Conservation (phyloP, 2,113 vertebrate genomes). For the Capra hircus region DNA sequence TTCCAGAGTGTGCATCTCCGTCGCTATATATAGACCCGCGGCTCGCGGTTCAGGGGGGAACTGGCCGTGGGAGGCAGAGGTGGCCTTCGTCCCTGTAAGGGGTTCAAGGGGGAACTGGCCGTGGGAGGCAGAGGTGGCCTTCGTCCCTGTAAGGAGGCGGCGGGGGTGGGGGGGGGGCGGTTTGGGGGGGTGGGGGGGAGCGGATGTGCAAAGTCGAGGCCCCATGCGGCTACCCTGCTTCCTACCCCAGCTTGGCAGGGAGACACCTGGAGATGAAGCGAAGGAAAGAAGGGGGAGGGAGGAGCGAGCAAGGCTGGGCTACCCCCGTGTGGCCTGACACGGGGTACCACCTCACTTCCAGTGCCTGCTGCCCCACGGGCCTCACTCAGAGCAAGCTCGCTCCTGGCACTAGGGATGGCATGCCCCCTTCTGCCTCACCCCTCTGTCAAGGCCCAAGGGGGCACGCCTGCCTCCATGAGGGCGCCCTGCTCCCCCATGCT, state of each 20-base stretch:
- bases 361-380: not conserved
- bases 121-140: not conserved
- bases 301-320: not conserved
- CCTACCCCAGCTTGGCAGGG: not conserved
- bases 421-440: not conserved
- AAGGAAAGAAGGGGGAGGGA: not conserved
- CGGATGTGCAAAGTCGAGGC: not conserved
- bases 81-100: not conserved
- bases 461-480: not conserved
- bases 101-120: not conserved
- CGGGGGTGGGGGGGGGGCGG: no score
- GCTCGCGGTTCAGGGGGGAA: not conserved
- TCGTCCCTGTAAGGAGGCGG: no score
- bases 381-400: not conserved
- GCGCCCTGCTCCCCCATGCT: rapidly evolving
- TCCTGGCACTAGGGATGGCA: not conserved
- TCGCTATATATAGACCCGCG: slow-evolving; percentile 67
- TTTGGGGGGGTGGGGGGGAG: no score
- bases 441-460: not conserved
- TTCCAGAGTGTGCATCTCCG: slow-evolving; percentile 60
- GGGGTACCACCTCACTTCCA: no score
- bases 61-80: not conserved
- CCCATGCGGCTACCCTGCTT: not conserved
- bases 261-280: not conserved
- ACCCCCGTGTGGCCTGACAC: rapidly evolving